Evolutionary conservation across 2,888 invertebrate genomes (phyloP).

Genomic region (Plebejus melissa): DNA sequence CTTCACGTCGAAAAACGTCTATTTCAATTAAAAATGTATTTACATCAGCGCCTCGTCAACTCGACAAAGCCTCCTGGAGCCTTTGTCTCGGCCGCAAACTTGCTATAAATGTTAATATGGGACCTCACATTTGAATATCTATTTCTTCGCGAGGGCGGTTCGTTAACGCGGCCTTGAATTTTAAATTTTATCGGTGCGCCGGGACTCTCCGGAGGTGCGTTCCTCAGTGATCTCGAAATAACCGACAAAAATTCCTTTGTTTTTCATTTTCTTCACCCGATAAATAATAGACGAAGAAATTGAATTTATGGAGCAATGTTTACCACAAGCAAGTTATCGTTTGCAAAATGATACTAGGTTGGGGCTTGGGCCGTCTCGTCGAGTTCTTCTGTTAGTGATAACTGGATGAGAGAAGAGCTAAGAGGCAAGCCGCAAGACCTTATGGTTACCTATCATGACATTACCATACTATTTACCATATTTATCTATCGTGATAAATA

Average conservation of each 20-base stretch:
- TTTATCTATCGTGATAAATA: no score
- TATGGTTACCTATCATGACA: no score
- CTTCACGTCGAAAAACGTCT: neutral
- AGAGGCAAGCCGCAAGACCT: no score
- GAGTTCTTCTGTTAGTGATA: neutral
- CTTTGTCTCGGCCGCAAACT: slow-evolving; percentile 78
- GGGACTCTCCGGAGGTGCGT: slow-evolving; percentile 74
- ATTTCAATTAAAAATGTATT: slow-evolving; percentile 27
- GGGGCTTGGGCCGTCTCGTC: neutral
- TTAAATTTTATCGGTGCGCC: slow-evolving; percentile 76
- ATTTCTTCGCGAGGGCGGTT: slow-evolving; percentile 78
- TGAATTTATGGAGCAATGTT: neutral
- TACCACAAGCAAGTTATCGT: neutral
- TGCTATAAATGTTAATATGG: slow-evolving; percentile 80
- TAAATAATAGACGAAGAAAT: slow-evolving; percentile 8
- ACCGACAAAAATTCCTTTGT: slow-evolving; percentile 64
- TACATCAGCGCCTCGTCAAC: slow-evolving; percentile 31
- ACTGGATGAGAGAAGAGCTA: no score
- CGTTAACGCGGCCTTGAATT: slow-evolving; percentile 80
- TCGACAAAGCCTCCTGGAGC: slow-evolving; percentile 44
- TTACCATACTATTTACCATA: no score
- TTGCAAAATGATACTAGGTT: neutral
- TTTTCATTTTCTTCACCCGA: slow-evolving; percentile 54
- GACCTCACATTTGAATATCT: slow-evolving; percentile 79
- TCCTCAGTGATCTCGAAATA: slow-evolving; percentile 75